Conservation (phyloP, 1,140 invertebrate genomes). For the Hypothenemus hampei region DNA sequence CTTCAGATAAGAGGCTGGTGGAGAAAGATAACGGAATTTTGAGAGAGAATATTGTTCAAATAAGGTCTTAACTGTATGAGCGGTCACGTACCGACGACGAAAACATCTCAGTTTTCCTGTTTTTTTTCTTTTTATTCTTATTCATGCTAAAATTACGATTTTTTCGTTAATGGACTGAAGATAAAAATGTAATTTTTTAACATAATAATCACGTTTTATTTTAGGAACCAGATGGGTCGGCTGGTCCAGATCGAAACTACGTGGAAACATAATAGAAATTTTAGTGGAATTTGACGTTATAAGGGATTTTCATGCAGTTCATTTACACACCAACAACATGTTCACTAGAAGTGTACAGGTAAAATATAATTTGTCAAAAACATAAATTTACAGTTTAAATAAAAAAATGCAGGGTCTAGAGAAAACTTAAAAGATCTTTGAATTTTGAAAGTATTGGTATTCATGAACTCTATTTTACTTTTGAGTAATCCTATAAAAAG, state of each 20-base stretch:
- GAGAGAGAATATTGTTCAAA: slow-evolving; percentile 17
- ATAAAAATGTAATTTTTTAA: too few species aligned
- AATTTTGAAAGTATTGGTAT: too few species aligned
- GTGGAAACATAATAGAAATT: slow-evolving; percentile 58
- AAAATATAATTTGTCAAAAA: too few species aligned
- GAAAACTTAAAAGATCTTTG: too few species aligned
- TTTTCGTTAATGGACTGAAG: too few species aligned
- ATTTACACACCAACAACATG: slow-evolving; percentile 73
- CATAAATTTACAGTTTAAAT: too few species aligned
- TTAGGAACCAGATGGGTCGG: slow-evolving; percentile 83
- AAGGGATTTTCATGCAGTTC: slow-evolving; percentile 69
- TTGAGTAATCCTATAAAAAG: too few species aligned
- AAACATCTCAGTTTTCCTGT: too few species aligned
- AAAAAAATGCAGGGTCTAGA: too few species aligned
- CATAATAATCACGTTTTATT: slow-evolving; percentile 16
- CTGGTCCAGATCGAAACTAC: slow-evolving; percentile 67
- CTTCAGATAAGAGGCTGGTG: slow-evolving; percentile 13
- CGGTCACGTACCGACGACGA: slow-evolving; percentile 17
- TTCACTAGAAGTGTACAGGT: slow-evolving; percentile 69
- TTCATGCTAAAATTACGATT: too few species aligned
- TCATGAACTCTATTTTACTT: too few species aligned
- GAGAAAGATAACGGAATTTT: slow-evolving; percentile 23
- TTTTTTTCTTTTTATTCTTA: neutral
- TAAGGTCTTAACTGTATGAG: slow-evolving; percentile 21
- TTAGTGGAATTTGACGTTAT: slow-evolving; percentile 74